Evolutionary conservation across 2,113 vertebrate genomes (phyloP).

Genomic region (Callipepla californica): DNA sequence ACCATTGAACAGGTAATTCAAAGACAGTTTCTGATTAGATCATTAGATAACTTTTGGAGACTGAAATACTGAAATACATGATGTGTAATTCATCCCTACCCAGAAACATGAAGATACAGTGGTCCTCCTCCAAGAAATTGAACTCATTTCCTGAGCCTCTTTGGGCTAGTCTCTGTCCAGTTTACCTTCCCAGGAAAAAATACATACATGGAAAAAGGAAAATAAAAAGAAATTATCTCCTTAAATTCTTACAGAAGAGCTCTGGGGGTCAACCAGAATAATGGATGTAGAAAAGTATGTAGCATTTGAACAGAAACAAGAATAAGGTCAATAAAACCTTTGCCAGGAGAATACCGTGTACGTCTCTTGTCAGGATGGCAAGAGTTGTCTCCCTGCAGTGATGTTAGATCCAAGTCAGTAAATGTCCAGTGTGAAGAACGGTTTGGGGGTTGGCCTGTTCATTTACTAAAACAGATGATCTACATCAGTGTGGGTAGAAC

Average conservation of each 20-base stretch:
- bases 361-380: not conserved
- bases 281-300: not conserved
- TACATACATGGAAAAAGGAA: not conserved
- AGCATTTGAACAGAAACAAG: not conserved
- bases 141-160: not conserved
- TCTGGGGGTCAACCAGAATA: not conserved
- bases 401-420: not conserved
- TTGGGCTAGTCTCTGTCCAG: not conserved
- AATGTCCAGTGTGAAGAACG: not conserved
- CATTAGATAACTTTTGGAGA: too few relatives aligned
- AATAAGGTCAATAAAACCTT: not conserved
- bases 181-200: not conserved
- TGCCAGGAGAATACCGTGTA: not conserved
- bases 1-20: not conserved
- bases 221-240: not conserved
- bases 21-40: not conserved
- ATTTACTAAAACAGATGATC: not conserved
- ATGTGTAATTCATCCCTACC: not conserved
- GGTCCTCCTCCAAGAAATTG: not conserved
- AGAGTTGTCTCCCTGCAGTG: not conserved
- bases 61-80: not conserved
- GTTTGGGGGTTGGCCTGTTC: not conserved
- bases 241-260: not conserved
- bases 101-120: not conserved
- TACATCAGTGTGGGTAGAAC: not conserved